Evolutionary conservation across 2,888 invertebrate species (phyloP).

Genomic region (Teinopalpus imperialis): DNA sequence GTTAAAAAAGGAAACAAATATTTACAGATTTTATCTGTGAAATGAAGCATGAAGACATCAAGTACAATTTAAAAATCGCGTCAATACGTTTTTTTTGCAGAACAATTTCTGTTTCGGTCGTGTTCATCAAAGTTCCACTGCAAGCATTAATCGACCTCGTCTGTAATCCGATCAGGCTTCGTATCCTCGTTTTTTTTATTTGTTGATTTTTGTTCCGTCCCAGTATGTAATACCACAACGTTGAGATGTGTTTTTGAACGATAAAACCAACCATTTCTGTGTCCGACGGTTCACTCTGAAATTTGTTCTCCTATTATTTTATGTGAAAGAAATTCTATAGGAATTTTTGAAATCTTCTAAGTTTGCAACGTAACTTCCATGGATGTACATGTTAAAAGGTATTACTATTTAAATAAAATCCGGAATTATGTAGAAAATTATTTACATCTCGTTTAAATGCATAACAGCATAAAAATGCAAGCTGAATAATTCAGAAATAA

Average conservation of each 20-base stretch:
- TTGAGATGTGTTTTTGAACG: slow-evolving; percentile 2
- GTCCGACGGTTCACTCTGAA: not conserved
- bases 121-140: slow-evolving; percentile 17
- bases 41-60: too few relatives aligned
- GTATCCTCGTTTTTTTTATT: slow-evolving; percentile 3
- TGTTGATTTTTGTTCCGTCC: slow-evolving; percentile 1
- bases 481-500: too few relatives aligned
- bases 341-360: not conserved
- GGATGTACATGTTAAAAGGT: too few relatives aligned
- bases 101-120: slow-evolving; percentile 8
- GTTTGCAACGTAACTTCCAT: too few relatives aligned
- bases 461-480: too few relatives aligned
- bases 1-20: too few relatives aligned
- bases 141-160: slow-evolving; percentile 23
- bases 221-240: slow-evolving; percentile 4
- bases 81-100: slow-evolving; percentile 3
- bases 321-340: not conserved
- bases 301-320: not conserved
- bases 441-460: too few relatives aligned
- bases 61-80: too few relatives aligned
- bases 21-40: too few relatives aligned
- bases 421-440: too few relatives aligned
- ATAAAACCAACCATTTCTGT: not conserved
- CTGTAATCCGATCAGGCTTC: slow-evolving; percentile 23
- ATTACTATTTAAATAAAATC: too few relatives aligned